Evolutionary conservation across 1,140 invertebrate genomes (phyloP).

Genomic region (Anastrepha ludens): DNA sequence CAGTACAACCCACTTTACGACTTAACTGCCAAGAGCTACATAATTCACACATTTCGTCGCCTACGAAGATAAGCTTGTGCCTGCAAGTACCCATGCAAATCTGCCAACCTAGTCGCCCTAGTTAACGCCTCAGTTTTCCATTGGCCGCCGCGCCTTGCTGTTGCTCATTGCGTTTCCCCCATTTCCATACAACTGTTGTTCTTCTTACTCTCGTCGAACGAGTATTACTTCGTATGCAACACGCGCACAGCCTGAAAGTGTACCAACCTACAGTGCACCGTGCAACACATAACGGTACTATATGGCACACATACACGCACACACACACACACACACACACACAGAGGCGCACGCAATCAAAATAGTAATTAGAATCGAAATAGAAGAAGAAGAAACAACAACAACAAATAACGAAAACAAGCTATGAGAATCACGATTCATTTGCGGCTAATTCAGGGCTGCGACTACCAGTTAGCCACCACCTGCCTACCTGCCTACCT

Average conservation of each 20-base stretch:
- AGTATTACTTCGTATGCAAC: slow-evolving; percentile 9
- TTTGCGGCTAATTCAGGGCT: slow-evolving; percentile 26
- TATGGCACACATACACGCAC: neutral
- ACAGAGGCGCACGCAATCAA: slow-evolving; percentile 33
- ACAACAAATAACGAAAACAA: neutral
- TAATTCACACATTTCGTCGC: neutral
- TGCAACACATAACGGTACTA: slow-evolving; percentile 37
- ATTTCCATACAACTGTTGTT: neutral
- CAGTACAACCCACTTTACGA: neutral
- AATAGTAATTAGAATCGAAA: slow-evolving; percentile 46
- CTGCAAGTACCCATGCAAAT: neutral
- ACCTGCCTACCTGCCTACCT: slow-evolving; percentile 14
- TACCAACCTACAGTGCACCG: slow-evolving; percentile 29
- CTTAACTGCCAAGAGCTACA: neutral
- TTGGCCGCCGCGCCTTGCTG: neutral
- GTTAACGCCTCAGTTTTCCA: neutral
- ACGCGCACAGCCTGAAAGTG: slow-evolving; percentile 21
- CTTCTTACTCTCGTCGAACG: neutral
- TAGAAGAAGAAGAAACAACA: neutral
- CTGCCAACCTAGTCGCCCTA: neutral
- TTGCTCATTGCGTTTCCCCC: neutral
- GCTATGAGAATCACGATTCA: slow-evolving; percentile 44
- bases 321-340: neutral
- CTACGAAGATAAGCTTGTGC: neutral
- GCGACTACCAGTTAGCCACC: neutral